These are phyloP conservation scores for Illadopsis cleaveri DNA, from an alignment of 2,113 vertebrate genomes.

Conservation along the genomic window DNA sequence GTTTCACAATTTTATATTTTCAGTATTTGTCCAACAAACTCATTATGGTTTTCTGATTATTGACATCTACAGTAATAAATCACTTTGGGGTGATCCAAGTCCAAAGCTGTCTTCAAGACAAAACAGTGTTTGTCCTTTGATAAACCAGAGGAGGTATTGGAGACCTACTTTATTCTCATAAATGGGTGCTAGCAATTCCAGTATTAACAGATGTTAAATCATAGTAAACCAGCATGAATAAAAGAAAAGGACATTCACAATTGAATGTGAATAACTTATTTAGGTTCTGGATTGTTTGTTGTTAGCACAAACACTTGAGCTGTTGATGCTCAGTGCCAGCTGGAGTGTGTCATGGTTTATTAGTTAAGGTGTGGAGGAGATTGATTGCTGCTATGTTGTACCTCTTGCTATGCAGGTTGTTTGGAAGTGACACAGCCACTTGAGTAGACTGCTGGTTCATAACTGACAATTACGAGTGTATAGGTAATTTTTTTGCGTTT, in stretches of 20 bases:
- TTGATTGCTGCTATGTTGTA: not conserved
- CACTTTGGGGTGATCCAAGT: fast-evolving
- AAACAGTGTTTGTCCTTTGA: not conserved
- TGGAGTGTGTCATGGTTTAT: not conserved
- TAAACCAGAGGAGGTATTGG: not conserved
- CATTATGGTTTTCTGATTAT: not conserved
- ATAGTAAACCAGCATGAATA: not conserved
- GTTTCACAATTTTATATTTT: not conserved
- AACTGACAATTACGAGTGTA: fast-evolving
- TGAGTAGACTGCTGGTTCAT: not conserved
- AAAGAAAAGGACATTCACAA: not conserved
- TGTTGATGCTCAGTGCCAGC: not conserved
- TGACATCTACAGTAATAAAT: not conserved
- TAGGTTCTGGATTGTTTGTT: not conserved
- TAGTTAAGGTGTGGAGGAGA: not conserved
- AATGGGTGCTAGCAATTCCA: not conserved
- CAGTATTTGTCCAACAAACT: not conserved
- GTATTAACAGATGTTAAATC: not conserved
- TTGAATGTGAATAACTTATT: not conserved
- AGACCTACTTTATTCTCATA: not conserved
- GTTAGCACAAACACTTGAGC: not conserved
- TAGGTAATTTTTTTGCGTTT: not conserved
- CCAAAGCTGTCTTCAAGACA: not conserved
- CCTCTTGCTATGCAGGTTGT: not conserved
- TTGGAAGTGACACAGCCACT: not conserved